Conservation (phyloP, 2,888 invertebrate genomes). For the Yponomeuta plumbellus region DNA sequence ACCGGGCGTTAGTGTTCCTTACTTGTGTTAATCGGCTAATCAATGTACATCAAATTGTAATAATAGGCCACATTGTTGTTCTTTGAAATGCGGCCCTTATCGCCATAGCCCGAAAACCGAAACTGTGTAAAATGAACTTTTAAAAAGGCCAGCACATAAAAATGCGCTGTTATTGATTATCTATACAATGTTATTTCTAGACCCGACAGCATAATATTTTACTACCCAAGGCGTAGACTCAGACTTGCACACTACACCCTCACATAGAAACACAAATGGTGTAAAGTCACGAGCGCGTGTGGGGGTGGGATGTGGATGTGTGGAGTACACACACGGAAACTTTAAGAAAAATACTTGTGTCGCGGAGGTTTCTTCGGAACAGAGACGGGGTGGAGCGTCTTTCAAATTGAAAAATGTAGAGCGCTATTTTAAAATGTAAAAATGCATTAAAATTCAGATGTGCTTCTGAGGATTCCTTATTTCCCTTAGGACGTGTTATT, state of each 20-base stretch:
- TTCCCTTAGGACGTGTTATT: too few relatives aligned
- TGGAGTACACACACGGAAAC: conserved; percentile 37
- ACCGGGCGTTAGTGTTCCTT: too few relatives aligned
- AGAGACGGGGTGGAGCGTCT: conserved; percentile 35
- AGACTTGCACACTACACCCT: conserved; percentile 30
- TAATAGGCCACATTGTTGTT: too few relatives aligned
- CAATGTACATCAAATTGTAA: too few relatives aligned
- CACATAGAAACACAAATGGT: conserved; percentile 15
- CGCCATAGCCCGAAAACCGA: neutral
- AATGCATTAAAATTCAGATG: too few relatives aligned
- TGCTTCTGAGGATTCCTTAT: too few relatives aligned
- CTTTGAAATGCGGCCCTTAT: too few relatives aligned
- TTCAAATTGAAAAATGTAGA: neutral
- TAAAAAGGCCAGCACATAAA: conserved; percentile 52
- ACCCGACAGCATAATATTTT: conserved; percentile 76
- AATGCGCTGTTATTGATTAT: conserved; percentile 70
- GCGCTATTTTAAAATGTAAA: too few relatives aligned
- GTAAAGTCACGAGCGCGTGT: conserved; percentile 10
- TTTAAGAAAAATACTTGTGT: conserved; percentile 71
- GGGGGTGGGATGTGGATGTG: conserved; percentile 23
- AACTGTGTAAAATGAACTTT: conserved; percentile 21
- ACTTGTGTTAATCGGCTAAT: too few relatives aligned
- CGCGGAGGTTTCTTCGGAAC: conserved; percentile 63
- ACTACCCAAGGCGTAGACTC: conserved; percentile 61
- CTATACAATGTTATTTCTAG: conserved; percentile 77